These are phyloP conservation scores for Trissolcus basalis DNA, from an alignment of 1,140 invertebrate species.

Conservation along the genomic window DNA sequence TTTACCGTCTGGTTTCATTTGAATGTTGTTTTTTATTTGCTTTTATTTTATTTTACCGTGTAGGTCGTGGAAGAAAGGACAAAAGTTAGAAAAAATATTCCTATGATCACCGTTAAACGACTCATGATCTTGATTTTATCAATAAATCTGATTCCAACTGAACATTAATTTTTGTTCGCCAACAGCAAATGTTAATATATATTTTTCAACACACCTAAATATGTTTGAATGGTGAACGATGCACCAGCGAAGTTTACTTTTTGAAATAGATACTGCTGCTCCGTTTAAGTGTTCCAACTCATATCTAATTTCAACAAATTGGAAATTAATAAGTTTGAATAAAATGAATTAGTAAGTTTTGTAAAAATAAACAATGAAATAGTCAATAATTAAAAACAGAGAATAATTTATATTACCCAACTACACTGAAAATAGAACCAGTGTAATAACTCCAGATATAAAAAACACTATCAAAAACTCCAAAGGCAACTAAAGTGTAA, in stretches of 20 bases:
- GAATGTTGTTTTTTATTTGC: neutral
- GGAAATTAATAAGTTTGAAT: neutral
- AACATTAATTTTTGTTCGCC: neutral
- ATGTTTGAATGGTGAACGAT: neutral
- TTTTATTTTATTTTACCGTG: neutral
- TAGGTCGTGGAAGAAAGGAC: neutral
- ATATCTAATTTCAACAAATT: neutral
- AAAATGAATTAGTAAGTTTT: neutral
- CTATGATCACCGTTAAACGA: neutral
- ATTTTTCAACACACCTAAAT: neutral
- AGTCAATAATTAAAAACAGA: neutral
- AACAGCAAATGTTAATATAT: neutral
- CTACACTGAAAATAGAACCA: slow-evolving; percentile 11
- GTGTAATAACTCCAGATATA: slow-evolving; percentile 26
- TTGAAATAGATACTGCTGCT: neutral
- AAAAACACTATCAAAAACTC: slow-evolving; percentile 13
- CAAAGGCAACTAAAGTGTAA: slow-evolving; percentile 7
- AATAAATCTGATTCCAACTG: neutral
- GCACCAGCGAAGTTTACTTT: slow-evolving; percentile 3
- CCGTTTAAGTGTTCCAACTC: slow-evolving; percentile 1
- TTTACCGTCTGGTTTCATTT: too few relatives aligned
- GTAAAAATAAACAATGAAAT: too few relatives aligned
- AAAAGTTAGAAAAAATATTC: neutral
- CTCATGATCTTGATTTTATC: slow-evolving; percentile 3
- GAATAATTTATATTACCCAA: slow-evolving; percentile 26